Base-by-base conservation (phyloP, 1,140 invertebrate genomes). In the Megalopta genalis region DNA sequence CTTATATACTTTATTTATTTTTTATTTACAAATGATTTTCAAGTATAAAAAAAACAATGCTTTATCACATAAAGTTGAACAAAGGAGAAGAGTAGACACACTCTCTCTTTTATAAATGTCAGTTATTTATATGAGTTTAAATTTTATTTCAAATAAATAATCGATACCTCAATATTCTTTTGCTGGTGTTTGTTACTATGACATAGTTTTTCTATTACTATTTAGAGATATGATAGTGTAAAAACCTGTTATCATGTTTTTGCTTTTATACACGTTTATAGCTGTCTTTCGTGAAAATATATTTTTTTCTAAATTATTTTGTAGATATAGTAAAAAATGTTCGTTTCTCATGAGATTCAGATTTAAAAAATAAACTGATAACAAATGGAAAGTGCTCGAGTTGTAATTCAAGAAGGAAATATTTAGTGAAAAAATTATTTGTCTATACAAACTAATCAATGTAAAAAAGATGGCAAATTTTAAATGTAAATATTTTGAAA, bases 21-120 rank as follows among this genome's bases (percentile, higher is more conserved):
- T 18, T 32, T 78, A 78, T 78, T 73, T 78, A 79, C 77, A 79
- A 79, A 67, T 74, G 72, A 74, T 65, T 46, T 64, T 72, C 25
- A 42, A 42, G 6, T 64, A 78, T 18, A 42, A 64, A 3, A 72
- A 65, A 72, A 42, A 0, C 42, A 62, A 23, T 54, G 27, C 52
- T 23, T 18, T 42, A 27, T 32, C 14, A 37, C 68, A 71, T 14
- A 18, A 77, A 59, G 62, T 16, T 46, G n/a, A 67, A 46, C 21
- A 23, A 49, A 32, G 10, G 10, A 60, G 59, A 14, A 16, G 25
- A 14, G 68, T 83, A 83, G 67, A 75, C 57, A 18, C 60, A 62
- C 39, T 71, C 69, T 82, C 3, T 49, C 14, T 64, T 76, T 3
- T 2, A 66, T 25, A 71, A 80, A n/a, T 81, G 27, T 63, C 27